Evolutionary conservation across 2,888 invertebrate genomes (phyloP), one percentile per base, ranked within the genome.

Genomic region (Polietes domitor): DNA sequence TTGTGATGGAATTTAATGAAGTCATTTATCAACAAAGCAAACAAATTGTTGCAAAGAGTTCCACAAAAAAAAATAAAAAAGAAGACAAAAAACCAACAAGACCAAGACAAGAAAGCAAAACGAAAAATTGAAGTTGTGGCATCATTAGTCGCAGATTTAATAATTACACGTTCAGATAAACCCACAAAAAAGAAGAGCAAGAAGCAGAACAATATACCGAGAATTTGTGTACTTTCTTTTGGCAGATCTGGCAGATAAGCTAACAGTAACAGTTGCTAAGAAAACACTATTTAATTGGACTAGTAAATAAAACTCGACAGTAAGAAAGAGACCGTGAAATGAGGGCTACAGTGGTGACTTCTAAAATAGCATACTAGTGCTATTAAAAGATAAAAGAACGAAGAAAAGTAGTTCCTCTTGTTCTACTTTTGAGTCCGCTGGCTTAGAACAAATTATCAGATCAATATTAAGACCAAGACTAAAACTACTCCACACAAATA

Each of bases 261-360:
- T 61, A 61, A 58, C 77, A 28, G 70, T 70, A 70, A 71, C 24
- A 26, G 63, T 76, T 63, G n/a, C 10, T 9, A 1, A 7, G 37
- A 37, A 37, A 55, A 77, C 10, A 37, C 4, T 65, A 83, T 71
- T 74, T 77, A 77, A 83, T 80, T 70, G 63, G 70, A 63, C 80
- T 70, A 80, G 41, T 61, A 83, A 83, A 75, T 68, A 82, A 83
- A 76, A 72, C 77, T 73, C 1, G 12, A 9, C 4, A 10, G 58
- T 7, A n/a, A 12, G 0, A 58, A 24, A 47, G 6, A 53, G 7
- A 21, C 5, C 19, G 53, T 0, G 21, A 58, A 24, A 58, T 1
- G 47, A 15, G 26, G 58, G n/a, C n/a, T 58, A 26, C 58, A 58
- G 58, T 58, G 0, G 58, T 58, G 58, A 4, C 10, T 15, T 4